Evolutionary conservation across 2,797 vertebrate genomes (phyloP).

Genomic region (Chromis chromis): DNA sequence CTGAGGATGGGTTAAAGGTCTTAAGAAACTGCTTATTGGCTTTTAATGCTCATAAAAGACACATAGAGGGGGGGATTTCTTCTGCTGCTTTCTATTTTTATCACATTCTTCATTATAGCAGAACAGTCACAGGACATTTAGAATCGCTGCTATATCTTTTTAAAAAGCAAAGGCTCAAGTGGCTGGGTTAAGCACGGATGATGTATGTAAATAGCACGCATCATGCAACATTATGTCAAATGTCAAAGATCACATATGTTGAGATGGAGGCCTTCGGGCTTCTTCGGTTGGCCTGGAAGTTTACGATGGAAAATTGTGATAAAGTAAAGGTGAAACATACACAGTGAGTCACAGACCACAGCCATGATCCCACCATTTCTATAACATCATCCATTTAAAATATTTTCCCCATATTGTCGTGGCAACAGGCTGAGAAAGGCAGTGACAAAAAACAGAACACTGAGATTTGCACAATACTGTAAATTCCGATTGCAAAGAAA

Average conservation of each 20-base stretch:
- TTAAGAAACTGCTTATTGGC: conserved; percentile 66
- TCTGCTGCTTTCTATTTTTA: conserved; percentile 63
- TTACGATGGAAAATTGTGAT: conserved; percentile 25
- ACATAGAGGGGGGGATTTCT: conserved; percentile 41
- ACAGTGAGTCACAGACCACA: conserved; percentile 31
- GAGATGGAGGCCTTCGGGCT: conserved; percentile 21
- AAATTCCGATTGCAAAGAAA: conserved; percentile 39
- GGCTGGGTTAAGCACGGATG: conserved; percentile 52
- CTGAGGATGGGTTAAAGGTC: conserved; percentile 74
- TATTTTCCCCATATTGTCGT: conserved; percentile 23
- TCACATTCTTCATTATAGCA: conserved; percentile 52
- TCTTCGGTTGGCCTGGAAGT: conserved; percentile 22
- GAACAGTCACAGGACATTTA: conserved; percentile 46
- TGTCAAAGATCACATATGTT: conserved; percentile 55
- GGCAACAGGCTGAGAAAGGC: background rate
- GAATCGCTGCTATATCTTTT: conserved; percentile 30
- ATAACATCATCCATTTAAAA: conserved; percentile 19
- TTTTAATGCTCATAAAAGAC: conserved; percentile 70
- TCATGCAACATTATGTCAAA: conserved; percentile 52
- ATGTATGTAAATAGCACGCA: conserved; percentile 42
- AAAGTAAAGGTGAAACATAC: conserved; percentile 33
- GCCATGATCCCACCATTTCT: conserved; percentile 10
- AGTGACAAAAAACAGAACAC: background rate
- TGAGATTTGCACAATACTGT: conserved; percentile 39
- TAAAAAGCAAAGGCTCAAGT: conserved; percentile 27